Conservation (phyloP, 2,113 vertebrate genomes). For the Poeciliopsis retropinna region DNA sequence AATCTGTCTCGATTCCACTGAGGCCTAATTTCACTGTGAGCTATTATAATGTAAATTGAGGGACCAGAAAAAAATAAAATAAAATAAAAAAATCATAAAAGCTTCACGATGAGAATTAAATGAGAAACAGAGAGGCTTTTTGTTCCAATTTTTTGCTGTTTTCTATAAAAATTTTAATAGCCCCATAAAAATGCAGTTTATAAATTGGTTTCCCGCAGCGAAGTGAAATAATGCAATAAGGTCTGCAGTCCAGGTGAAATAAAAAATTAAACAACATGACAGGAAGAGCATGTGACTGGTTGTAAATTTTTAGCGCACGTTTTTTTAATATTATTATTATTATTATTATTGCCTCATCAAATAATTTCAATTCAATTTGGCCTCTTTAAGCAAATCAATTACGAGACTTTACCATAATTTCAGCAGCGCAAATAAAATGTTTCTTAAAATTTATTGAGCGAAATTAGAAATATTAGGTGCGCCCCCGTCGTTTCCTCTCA, state of each 20-base stretch:
- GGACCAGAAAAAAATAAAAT: conserved; percentile 3
- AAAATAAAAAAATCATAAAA: neutral
- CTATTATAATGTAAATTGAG: conserved; percentile 1
- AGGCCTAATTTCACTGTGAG: conserved; percentile 19
- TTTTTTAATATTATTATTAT: neutral
- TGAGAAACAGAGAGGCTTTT: neutral
- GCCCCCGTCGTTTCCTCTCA: neutral
- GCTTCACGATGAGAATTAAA: neutral
- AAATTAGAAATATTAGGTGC: neutral
- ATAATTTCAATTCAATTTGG: neutral
- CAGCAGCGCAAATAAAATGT: neutral
- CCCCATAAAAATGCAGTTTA: conserved; percentile 17
- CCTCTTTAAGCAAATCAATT: neutral
- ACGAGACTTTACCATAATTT: neutral
- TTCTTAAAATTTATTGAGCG: conserved; percentile 12
- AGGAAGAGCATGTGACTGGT: neutral
- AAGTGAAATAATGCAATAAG: conserved; percentile 4
- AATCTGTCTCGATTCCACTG: neutral
- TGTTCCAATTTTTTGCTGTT: neutral
- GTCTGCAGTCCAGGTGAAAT: conserved; percentile 19
- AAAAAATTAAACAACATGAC: conserved; percentile 13
- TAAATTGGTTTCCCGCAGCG: conserved; percentile 8
- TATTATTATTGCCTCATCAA: neutral
- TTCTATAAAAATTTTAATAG: neutral
- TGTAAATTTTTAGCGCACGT: conserved; percentile 7